A percentile compares a stretch with the other conserved stretches of the same genome.
phyloP scores from a whole-genome alignment of 2,113 vertebrate genomes.

The Ctenomys sociabilis region DNA sequence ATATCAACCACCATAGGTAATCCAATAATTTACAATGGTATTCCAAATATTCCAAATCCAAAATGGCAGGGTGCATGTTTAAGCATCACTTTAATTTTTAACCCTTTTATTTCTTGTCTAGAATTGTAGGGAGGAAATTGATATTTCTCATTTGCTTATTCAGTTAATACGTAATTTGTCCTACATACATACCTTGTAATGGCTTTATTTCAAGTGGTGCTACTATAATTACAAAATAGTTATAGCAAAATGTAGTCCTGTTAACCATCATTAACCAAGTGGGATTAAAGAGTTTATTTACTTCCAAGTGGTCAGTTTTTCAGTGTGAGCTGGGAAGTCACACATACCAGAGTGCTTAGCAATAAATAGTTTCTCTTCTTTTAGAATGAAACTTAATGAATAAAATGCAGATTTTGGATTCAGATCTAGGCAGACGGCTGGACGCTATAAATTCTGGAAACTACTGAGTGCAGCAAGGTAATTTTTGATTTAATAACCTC shows the following conservation, averaged over 20 bases:
- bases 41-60: background rate
- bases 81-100: background rate
- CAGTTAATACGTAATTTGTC: background rate
- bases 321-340: background rate
- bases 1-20: background rate
- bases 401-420: background rate
- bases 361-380: background rate
- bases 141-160: background rate
- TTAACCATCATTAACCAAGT: background rate
- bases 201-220: background rate
- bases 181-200: background rate
- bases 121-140: background rate
- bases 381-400: background rate
- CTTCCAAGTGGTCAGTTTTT: background rate
- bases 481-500: background rate
- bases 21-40: background rate
- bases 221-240: background rate
- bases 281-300: background rate
- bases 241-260: background rate
- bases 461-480: background rate
- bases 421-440: background rate
- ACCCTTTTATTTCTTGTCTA: background rate
- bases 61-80: background rate
- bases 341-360: background rate
- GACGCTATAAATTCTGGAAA: background rate